These are phyloP conservation scores for Diorhabda carinulata DNA, from an alignment of 1,140 invertebrate species.

Conservation along the genomic window DNA sequence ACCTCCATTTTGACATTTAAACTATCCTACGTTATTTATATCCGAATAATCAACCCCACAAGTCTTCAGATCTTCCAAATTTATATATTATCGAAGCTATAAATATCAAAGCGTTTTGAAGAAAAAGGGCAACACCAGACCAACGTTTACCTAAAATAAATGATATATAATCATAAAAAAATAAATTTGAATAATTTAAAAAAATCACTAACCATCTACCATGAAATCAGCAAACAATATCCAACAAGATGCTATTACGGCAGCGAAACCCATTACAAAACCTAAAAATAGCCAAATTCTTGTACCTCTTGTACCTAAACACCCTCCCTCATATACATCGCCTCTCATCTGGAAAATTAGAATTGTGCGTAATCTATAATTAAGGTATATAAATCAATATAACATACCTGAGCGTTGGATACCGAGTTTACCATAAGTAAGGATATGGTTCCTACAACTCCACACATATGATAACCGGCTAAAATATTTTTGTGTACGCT, in stretches of 20 bases:
- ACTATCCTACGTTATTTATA: too few species aligned
- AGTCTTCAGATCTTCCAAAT: slow-evolving; percentile 89
- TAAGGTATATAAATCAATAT: not conserved
- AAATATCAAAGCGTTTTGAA: slow-evolving; percentile 96
- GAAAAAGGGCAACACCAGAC: slow-evolving; percentile 87
- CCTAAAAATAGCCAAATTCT: slow-evolving; percentile 95
- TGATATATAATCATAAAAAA: slow-evolving; percentile 5
- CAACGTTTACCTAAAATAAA: slow-evolving; percentile 52
- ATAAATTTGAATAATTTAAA: not conserved
- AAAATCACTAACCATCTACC: slow-evolving; percentile 46
- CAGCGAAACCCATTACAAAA: slow-evolving; percentile 93
- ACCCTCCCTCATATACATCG: slow-evolving; percentile 81
- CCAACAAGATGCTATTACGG: slow-evolving; percentile 93
- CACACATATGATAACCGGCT: slow-evolving; percentile 87
- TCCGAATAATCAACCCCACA: slow-evolving; percentile 52
- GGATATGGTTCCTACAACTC: slow-evolving; percentile 89
- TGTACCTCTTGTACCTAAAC: slow-evolving; percentile 83
- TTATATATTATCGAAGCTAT: slow-evolving; percentile 86
- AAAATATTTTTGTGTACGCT: slow-evolving; percentile 69
- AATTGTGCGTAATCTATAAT: not conserved
- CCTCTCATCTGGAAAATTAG: slow-evolving; percentile 62
- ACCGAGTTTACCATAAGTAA: slow-evolving; percentile 97
- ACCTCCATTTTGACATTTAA: too few species aligned
- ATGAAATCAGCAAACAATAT: slow-evolving; percentile 85
- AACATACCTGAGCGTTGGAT: slow-evolving; percentile 82